Evolutionary conservation across 2,888 invertebrate genomes (phyloP).

Genomic region (Liodrosophila aerea): DNA sequence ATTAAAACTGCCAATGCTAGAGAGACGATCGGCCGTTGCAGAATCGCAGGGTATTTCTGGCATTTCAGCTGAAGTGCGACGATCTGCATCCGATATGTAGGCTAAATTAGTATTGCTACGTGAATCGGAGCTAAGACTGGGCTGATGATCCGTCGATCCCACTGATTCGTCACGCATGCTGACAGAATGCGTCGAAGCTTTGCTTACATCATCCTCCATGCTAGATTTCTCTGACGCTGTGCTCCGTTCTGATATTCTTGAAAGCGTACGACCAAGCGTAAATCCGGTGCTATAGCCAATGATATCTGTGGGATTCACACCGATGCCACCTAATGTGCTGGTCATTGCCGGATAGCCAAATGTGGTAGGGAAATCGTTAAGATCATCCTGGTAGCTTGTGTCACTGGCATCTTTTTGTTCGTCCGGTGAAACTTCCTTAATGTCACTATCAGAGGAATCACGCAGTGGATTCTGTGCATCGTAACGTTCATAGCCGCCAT

Average conservation of each 20-base stretch:
- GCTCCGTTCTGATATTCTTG: slow-evolving; percentile 93
- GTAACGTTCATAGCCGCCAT: slow-evolving; percentile 85
- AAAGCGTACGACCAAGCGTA: slow-evolving; percentile 89
- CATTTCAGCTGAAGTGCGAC: slow-evolving; percentile 92
- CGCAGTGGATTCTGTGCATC: slow-evolving; percentile 81
- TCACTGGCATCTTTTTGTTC: slow-evolving; percentile 84
- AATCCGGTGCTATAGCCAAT: slow-evolving; percentile 89
- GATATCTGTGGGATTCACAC: slow-evolving; percentile 86
- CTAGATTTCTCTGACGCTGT: slow-evolving; percentile 94
- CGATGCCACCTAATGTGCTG: slow-evolving; percentile 83
- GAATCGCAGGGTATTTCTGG: slow-evolving; percentile 92
- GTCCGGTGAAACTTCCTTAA: slow-evolving; percentile 84
- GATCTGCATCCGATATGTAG: slow-evolving; percentile 91
- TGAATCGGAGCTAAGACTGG: slow-evolving; percentile 92
- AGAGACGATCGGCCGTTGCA: slow-evolving; percentile 84
- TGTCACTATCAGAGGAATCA: slow-evolving; percentile 81
- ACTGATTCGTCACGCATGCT: slow-evolving; percentile 93
- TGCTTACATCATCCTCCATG: slow-evolving; percentile 92
- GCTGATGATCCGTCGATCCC: slow-evolving; percentile 92
- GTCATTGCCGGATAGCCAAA: slow-evolving; percentile 88
- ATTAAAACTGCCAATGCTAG: slow-evolving; percentile 82
- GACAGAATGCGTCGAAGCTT: slow-evolving; percentile 91
- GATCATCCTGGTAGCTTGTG: slow-evolving; percentile 88
- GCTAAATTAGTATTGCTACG: slow-evolving; percentile 88
- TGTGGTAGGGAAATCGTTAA: slow-evolving; percentile 89